Percentiles rank a stretch among this genome's conserved stretches.
Evolutionary conservation across 2,113 vertebrate species (phyloP).

Genomic region (Nyctibius bracteatus): DNA sequence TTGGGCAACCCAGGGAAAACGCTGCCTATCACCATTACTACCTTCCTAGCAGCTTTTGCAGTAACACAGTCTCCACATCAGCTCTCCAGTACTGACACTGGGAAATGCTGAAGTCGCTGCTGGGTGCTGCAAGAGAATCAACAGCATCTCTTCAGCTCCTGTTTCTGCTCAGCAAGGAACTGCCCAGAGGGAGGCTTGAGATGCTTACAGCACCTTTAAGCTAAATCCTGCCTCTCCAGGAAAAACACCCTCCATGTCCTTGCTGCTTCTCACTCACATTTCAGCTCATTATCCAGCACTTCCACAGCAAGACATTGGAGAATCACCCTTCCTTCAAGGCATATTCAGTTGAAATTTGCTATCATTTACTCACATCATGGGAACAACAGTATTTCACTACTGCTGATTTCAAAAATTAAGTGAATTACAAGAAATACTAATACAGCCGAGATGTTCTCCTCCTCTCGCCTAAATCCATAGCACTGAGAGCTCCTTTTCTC

Average conservation of each 20-base stretch:
- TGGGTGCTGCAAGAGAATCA: neutral
- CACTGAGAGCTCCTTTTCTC: neutral
- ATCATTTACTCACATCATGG: neutral
- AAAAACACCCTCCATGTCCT: neutral
- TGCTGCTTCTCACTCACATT: neutral
- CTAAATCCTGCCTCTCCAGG: neutral
- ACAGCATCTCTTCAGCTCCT: neutral
- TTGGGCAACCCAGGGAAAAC: neutral
- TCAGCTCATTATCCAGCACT: neutral
- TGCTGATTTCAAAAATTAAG: neutral
- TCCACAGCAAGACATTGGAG: neutral
- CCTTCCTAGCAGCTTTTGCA: neutral
- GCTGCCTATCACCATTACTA: neutral
- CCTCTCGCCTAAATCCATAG: neutral
- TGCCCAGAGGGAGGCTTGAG: neutral
- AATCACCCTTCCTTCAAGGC: neutral
- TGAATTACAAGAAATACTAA: neutral
- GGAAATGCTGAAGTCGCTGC: fast-evolving
- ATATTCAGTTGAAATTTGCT: neutral
- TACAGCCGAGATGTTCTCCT: neutral
- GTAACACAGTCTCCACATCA: neutral
- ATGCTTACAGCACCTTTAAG: neutral
- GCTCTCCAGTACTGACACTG: neutral
- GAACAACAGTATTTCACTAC: neutral
- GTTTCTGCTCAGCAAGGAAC: neutral